These are phyloP conservation scores for Cheilosia impressa DNA, from an alignment of 2,888 invertebrate species.

Conservation along the genomic window DNA sequence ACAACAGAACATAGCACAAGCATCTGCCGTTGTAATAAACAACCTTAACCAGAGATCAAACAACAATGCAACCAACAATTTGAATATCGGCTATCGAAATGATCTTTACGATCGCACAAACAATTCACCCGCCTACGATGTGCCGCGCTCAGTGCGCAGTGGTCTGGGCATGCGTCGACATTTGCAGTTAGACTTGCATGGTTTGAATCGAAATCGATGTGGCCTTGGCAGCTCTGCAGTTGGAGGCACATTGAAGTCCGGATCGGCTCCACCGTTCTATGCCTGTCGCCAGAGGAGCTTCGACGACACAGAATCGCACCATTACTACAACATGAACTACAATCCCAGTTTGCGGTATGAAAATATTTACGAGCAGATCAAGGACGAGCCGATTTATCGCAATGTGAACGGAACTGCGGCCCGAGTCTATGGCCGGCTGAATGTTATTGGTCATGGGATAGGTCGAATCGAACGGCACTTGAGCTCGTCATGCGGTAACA, in stretches of 20 bases:
- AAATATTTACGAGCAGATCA: conserved; percentile 85
- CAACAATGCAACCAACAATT: conserved; percentile 71
- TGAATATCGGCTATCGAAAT: conserved; percentile 82
- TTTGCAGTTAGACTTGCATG: conserved; percentile 82
- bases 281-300: conserved; percentile 82
- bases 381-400: conserved; percentile 84
- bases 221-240: conserved; percentile 34
- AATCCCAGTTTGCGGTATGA: conserved; percentile 82
- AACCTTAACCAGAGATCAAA: conserved; percentile 67
- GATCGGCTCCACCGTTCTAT: conserved; percentile 68
- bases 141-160: conserved; percentile 82
- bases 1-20: conserved; percentile 55
- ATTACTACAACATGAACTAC: conserved; percentile 82
- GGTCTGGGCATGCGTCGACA: conserved; percentile 83
- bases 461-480: conserved; percentile 86
- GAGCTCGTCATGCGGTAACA: conserved; percentile 88
- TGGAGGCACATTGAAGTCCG: conserved; percentile 52
- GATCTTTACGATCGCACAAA: conserved; percentile 83
- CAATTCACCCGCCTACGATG: conserved; percentile 81
- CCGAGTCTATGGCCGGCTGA: conserved; percentile 85
- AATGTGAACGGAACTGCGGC: conserved; percentile 78
- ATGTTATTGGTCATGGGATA: conserved; percentile 85
- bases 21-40: conserved; percentile 55
- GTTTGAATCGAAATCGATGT: conserved; percentile 75
- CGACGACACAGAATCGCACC: conserved; percentile 83